A percentile compares a stretch with the other conserved stretches of the same genome.
These are phyloP conservation scores for Papilio polytes DNA, from an alignment of 1,140 invertebrate genomes.

Conservation along the genomic window DNA sequence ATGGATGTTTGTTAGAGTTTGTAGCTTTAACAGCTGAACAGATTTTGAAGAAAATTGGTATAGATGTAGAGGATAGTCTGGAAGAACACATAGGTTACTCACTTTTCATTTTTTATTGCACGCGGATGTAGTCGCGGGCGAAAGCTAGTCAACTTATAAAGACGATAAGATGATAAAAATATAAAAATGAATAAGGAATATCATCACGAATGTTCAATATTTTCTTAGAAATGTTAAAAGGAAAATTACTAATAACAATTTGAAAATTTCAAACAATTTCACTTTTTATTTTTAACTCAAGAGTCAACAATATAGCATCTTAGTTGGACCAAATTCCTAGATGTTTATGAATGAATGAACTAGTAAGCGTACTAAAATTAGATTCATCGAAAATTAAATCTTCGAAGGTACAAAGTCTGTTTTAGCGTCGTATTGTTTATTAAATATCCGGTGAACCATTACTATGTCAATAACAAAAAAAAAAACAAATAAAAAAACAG, in stretches of 20 bases:
- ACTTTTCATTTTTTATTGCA: too few relatives aligned
- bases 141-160: too few relatives aligned
- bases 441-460: neutral
- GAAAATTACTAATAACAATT: neutral
- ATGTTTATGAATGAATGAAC: slow-evolving; percentile 26
- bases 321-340: neutral
- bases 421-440: neutral
- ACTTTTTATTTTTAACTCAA: neutral
- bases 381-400: neutral
- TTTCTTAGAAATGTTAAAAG: neutral
- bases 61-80: too few relatives aligned
- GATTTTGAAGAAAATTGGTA: too few relatives aligned
- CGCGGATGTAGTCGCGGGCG: too few relatives aligned
- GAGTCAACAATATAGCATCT: neutral
- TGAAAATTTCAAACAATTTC: neutral
- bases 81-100: too few relatives aligned
- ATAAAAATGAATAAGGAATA: neutral
- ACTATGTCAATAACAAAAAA: neutral
- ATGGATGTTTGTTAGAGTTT: too few relatives aligned
- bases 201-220: neutral
- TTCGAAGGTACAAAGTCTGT: slow-evolving; percentile 8
- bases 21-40: too few relatives aligned
- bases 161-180: too few relatives aligned
- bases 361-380: slow-evolving; percentile 23
- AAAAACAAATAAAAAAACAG: neutral